Conservation (phyloP, 1,140 invertebrate species). For the Lasaia peninsularis region DNA sequence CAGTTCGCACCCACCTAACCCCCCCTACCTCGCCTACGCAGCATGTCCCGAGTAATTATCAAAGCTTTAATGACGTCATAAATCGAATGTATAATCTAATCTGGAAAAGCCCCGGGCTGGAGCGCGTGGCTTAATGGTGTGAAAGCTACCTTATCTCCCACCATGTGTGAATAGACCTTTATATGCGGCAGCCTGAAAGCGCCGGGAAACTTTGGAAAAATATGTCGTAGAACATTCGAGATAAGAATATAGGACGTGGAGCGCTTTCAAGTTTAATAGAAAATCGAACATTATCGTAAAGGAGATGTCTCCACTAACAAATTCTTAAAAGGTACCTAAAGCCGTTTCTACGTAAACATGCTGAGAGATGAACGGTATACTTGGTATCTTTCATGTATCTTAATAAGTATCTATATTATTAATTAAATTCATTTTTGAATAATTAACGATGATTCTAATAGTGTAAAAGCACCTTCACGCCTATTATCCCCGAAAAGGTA, state of each 20-base stretch:
- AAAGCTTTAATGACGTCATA: constrained; percentile 78
- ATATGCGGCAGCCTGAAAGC: constrained; percentile 71
- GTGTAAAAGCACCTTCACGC: no score
- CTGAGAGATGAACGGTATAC: neutral
- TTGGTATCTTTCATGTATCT: no score
- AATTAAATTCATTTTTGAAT: no score
- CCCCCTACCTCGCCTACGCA: constrained; percentile 63
- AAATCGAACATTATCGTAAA: constrained; percentile 77
- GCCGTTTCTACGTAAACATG: neutral
- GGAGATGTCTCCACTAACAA: constrained; percentile 73
- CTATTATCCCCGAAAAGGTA: no score
- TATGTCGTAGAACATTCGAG: constrained; percentile 72
- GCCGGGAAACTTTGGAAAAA: constrained; percentile 76
- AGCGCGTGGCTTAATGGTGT: constrained; percentile 74
- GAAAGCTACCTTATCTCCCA: constrained; percentile 75
- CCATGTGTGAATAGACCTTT: constrained; percentile 77
- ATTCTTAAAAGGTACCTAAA: constrained; percentile 51
- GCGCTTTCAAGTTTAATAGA: constrained; percentile 76
- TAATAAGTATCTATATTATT: no score
- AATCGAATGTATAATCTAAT: constrained; percentile 79
- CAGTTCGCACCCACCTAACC: constrained; percentile 31
- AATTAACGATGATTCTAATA: no score
- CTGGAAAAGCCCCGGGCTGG: constrained; percentile 77
- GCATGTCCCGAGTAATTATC: constrained; percentile 78
- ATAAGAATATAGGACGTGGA: constrained; percentile 74